A percentile compares a stretch with the other conserved stretches of the same genome.
phyloP scores from a whole-genome alignment of 2,113 vertebrate genomes.

The Callaeas wilsoni region DNA sequence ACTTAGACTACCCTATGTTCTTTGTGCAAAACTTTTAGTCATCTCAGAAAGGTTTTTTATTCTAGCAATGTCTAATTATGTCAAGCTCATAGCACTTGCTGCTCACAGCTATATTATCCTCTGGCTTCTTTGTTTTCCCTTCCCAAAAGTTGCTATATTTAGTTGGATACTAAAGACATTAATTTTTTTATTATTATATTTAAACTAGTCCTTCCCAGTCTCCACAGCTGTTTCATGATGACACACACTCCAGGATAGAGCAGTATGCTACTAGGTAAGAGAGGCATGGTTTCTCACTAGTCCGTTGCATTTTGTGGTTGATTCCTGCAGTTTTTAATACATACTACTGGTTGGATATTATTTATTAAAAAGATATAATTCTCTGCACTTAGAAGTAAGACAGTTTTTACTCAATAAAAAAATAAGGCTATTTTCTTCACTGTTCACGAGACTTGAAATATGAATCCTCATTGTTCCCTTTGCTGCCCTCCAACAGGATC shows the following conservation, averaged over 20 bases:
- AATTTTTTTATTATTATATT: background rate
- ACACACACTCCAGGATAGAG: slow-evolving; percentile 96
- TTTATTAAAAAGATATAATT: background rate
- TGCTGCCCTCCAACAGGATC: background rate
- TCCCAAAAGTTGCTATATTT: background rate
- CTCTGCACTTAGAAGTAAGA: background rate
- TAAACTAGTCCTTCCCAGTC: slow-evolving; percentile 86
- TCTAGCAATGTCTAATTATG: background rate
- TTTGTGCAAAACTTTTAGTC: background rate
- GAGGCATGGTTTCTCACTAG: background rate
- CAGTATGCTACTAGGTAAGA: slow-evolving; percentile 93
- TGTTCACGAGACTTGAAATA: background rate
- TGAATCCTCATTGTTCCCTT: background rate
- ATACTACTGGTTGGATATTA: background rate
- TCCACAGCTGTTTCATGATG: slow-evolving; percentile 91
- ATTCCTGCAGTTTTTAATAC: background rate
- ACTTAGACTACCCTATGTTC: background rate
- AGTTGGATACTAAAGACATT: background rate
- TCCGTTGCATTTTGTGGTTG: background rate
- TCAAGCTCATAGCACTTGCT: background rate
- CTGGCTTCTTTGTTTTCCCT: background rate
- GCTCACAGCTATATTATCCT: background rate
- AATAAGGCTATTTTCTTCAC: background rate
- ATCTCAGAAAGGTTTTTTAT: background rate
- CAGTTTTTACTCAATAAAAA: background rate